Base-by-base conservation (phyloP, 1,140 invertebrate genomes). In the Diuraphis noxia region DNA sequence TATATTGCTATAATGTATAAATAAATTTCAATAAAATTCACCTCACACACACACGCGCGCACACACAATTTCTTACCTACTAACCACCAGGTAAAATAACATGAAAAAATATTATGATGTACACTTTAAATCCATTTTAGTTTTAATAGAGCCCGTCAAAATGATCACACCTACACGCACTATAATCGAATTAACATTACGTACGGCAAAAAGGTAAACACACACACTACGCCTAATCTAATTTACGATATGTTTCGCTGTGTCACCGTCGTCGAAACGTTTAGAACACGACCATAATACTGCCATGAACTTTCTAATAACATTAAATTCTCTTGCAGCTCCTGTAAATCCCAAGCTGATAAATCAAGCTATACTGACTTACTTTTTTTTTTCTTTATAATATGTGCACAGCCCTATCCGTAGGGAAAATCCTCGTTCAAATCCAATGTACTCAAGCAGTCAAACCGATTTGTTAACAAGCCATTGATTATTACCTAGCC, bases 191-290 rank as follows among this genome's bases (percentile, higher is more conserved):
- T 86, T 86, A 86, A 86, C 46, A 52, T 86, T 49, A 49, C 9
- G 46, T 34, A 36, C 43, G 21, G 30, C 41, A 38, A 52, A 82
- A 79, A 41, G 25, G 23, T 40, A 82, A 38, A 82, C 10, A 40
- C 36, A 38, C 77, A 79, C 19, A 49, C 5, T 21, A 21, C 19
- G 46, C 46, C 46, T 52, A 86, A 86, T 52, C 85, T 36, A 52
- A 86, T 86, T 86, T 52, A 43, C 41, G 19, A n/a, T 21, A 6
- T 36, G 46, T 86, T 86, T 86, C 34, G 85, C 46, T 36, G 85
- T 86, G 46, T 86, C 85, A 86, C 85, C 84, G 38, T n/a, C 34
- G 81, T 49, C 21, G 84, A 86, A 86, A 49, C 43, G 84, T 86
- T 86, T 86, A 36, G 43, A 86, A 30, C 43, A 34, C 25, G 17